Conservation (phyloP, 2,113 vertebrate species). For the Alethe diademata region DNA sequence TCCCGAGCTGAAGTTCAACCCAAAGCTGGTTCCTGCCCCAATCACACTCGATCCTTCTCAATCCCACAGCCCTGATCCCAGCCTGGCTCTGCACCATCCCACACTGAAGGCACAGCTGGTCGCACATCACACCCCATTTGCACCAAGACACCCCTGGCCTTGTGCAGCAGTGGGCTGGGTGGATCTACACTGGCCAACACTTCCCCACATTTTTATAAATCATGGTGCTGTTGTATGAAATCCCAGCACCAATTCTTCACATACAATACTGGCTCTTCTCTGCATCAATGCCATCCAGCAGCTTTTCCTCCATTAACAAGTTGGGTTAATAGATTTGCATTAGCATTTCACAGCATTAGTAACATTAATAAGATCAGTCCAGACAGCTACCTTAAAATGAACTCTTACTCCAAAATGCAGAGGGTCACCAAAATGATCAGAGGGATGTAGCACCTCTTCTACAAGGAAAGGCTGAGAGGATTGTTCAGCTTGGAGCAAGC, state of each 20-base stretch:
- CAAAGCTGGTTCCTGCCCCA: not conserved
- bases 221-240: rapidly evolving
- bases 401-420: not conserved
- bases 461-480: not conserved
- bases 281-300: not conserved
- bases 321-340: not conserved
- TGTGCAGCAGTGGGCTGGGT: not conserved
- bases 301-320: not conserved
- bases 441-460: not conserved
- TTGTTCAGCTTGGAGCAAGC: not conserved
- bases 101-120: rapidly evolving
- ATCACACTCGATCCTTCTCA: rapidly evolving
- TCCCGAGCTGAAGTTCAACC: not conserved
- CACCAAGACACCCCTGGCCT: not conserved
- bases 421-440: not conserved
- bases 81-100: not conserved
- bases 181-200: not conserved
- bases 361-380: not conserved
- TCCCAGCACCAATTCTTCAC: not conserved
- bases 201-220: rapidly evolving
- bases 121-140: not conserved
- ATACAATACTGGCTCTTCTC: not conserved
- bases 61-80: not conserved
- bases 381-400: not conserved
- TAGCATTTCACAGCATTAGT: not conserved